Conservation (phyloP, 2,888 invertebrate species). For the Aricia artaxerxes region DNA sequence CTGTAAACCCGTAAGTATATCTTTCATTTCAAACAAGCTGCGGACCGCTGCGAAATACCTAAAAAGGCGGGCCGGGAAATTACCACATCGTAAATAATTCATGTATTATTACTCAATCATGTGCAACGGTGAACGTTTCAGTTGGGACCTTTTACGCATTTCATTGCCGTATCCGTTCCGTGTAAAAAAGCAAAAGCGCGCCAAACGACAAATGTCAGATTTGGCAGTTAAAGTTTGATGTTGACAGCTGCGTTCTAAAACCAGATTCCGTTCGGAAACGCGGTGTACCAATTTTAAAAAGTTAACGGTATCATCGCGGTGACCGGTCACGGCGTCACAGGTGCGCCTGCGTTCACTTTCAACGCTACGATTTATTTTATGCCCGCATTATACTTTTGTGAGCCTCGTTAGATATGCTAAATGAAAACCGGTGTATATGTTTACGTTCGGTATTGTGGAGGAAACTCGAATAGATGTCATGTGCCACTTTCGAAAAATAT, state of each 20-base stretch:
- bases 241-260: slow-evolving; percentile 27
- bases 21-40: slow-evolving; percentile 47
- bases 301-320: slow-evolving; percentile 59
- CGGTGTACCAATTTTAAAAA: slow-evolving; percentile 46
- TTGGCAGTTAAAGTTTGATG: slow-evolving; percentile 20
- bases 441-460: slow-evolving; percentile 6
- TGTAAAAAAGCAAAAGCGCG: slow-evolving; percentile 39
- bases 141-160: slow-evolving; percentile 56
- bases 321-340: slow-evolving; percentile 69
- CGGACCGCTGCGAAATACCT: slow-evolving; percentile 52
- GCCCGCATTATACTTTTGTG: slow-evolving; percentile 40
- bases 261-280: background rate
- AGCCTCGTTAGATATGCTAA: slow-evolving; percentile 25
- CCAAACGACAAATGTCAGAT: slow-evolving; percentile 31
- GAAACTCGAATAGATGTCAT: slow-evolving; percentile 19
- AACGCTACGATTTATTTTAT: slow-evolving; percentile 59
- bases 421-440: slow-evolving; percentile 16
- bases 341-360: slow-evolving; percentile 75
- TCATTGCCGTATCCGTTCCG: slow-evolving; percentile 60
- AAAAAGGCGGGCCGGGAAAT: slow-evolving; percentile 65
- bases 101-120: slow-evolving; percentile 76
- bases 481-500: slow-evolving; percentile 21
- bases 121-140: slow-evolving; percentile 66
- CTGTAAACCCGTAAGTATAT: slow-evolving; percentile 42
- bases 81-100: slow-evolving; percentile 78